Conservation (phyloP, 2,797 vertebrate species). For the Tamandua tetradactyla region DNA sequence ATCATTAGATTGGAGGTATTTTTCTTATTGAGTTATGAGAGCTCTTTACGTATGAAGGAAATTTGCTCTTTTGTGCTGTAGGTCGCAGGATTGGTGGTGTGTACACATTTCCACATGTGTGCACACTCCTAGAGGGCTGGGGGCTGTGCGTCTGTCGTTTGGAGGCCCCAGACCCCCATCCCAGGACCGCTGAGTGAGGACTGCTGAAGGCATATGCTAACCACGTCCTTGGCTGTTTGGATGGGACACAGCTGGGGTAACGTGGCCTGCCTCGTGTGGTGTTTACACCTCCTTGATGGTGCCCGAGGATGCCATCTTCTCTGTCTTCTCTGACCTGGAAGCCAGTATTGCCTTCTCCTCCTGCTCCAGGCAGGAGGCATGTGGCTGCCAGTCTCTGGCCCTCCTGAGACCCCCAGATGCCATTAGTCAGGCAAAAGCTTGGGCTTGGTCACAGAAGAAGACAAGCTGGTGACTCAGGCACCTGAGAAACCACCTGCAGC, state of each 20-base stretch:
- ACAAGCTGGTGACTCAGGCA: too few species aligned
- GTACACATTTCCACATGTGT: accelerated
- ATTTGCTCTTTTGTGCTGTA: background rate
- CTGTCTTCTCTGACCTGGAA: conserved; percentile 88
- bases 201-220: accelerated
- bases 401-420: too few species aligned
- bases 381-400: accelerated
- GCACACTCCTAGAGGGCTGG: background rate
- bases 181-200: background rate
- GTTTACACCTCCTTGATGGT: conserved; percentile 83
- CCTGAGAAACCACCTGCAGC: too few species aligned
- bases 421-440: background rate
- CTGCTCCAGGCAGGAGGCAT: background rate
- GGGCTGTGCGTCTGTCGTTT: background rate
- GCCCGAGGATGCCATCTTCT: conserved; percentile 91
- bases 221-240: accelerated
- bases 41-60: background rate
- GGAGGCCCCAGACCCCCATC: accelerated
- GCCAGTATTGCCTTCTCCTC: conserved; percentile 89
- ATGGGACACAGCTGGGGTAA: background rate
- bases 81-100: accelerated
- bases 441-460: too few species aligned
- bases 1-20: background rate
- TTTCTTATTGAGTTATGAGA: background rate
- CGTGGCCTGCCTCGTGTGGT: background rate